Conservation (phyloP, 92 coral and sea anemone genomes). For the Isaurus tuberculatus region DNA sequence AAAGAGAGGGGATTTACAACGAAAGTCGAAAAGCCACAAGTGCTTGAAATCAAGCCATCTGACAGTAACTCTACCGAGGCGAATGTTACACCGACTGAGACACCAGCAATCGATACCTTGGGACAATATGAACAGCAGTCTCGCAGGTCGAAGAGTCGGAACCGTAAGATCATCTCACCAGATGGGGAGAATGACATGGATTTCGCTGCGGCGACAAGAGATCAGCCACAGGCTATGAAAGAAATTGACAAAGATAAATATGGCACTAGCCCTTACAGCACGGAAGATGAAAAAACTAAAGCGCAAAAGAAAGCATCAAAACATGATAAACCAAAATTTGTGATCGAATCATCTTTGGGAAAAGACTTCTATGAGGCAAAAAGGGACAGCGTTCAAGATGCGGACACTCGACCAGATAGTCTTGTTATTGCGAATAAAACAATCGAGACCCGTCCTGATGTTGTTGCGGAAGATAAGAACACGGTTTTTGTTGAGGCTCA, state of each 20-base stretch:
- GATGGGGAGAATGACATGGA: conserved; percentile 79
- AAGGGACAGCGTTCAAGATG: conserved; percentile 72
- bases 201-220: conserved; percentile 42
- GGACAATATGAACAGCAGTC: conserved; percentile 91
- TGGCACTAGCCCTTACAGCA: conserved; percentile 69
- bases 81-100: conserved; percentile 46
- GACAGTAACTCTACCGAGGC: conserved; percentile 34
- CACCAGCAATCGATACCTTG: conserved; percentile 79
- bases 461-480: conserved; percentile 39
- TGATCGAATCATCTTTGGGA: conserved; percentile 86
- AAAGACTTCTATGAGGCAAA: conserved; percentile 81
- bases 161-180: conserved; percentile 82
- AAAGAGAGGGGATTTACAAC: conserved; percentile 35
- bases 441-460: conserved; percentile 24
- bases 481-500: conserved; percentile 45
- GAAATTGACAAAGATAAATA: conserved; percentile 73
- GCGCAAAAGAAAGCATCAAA: conserved; percentile 70
- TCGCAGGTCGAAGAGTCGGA: conserved; percentile 83
- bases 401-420: conserved; percentile 47
- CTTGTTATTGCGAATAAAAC: conserved; percentile 84
- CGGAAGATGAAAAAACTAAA: conserved; percentile 64
- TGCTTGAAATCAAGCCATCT: conserved; percentile 11
- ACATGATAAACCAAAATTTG: conserved; percentile 85
- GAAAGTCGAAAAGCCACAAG: conserved; percentile 25
- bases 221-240: conserved; percentile 52